These are phyloP conservation scores for Drosophila ironensis DNA, from an alignment of 1,140 invertebrate genomes.

Conservation along the genomic window DNA sequence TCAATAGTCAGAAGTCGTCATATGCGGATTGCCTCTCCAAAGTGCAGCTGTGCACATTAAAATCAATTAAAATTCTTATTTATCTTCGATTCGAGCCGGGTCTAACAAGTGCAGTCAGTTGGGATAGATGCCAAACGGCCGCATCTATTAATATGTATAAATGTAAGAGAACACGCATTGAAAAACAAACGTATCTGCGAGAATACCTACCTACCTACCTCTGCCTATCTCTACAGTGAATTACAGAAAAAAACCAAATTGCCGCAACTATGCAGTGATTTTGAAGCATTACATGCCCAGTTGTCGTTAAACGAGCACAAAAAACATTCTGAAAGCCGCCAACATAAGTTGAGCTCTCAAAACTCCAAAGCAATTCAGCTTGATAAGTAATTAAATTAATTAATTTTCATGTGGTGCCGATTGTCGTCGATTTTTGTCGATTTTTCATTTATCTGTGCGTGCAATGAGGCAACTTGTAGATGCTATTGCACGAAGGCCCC, in stretches of 20 bases:
- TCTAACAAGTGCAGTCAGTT: slow-evolving; percentile 61
- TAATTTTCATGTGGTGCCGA: slow-evolving; percentile 62
- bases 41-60: slow-evolving; percentile 75
- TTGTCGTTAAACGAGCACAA: slow-evolving; percentile 40
- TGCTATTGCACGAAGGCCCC: slow-evolving; percentile 35
- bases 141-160: slow-evolving; percentile 74
- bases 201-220: no score
- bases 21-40: slow-evolving; percentile 31
- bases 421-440: slow-evolving; percentile 47
- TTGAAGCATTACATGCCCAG: slow-evolving; percentile 41
- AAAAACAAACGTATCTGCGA: slow-evolving; percentile 19
- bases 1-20: slow-evolving; percentile 26
- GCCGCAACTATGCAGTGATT: slow-evolving; percentile 3
- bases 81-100: slow-evolving; percentile 57
- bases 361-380: slow-evolving; percentile 45
- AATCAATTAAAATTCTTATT: slow-evolving; percentile 77
- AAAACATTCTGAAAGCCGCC: slow-evolving; percentile 29
- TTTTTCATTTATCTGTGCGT: slow-evolving; percentile 57
- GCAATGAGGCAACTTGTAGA: slow-evolving; percentile 44
- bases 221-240: slow-evolving; percentile 42
- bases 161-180: slow-evolving; percentile 45
- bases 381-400: slow-evolving; percentile 77
- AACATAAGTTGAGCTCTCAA: slow-evolving; percentile 38
- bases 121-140: slow-evolving; percentile 25
- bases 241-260: slow-evolving; percentile 19